These are phyloP conservation scores for Tetramorium bicarinatum DNA, from an alignment of 2,888 invertebrate genomes.

Conservation along the genomic window DNA sequence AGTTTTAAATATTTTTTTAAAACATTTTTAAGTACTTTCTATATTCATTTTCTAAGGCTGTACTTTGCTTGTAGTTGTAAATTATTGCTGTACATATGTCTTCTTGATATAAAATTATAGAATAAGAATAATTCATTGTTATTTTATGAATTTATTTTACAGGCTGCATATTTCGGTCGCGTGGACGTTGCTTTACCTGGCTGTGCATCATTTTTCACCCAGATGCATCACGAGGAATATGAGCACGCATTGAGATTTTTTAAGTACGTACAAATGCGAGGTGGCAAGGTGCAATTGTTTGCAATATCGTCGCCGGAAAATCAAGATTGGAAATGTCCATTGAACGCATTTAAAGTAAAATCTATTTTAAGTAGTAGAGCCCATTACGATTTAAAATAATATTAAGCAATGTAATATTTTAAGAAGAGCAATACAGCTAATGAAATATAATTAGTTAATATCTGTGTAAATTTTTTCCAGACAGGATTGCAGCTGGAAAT, in stretches of 20 bases:
- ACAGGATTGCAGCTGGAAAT: slow-evolving; percentile 78
- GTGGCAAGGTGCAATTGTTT: slow-evolving; percentile 85
- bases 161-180: slow-evolving; percentile 86
- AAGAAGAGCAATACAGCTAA: background rate
- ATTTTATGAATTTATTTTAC: slow-evolving; percentile 12
- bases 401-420: background rate
- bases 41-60: background rate
- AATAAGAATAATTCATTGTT: background rate
- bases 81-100: background rate
- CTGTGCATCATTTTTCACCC: slow-evolving; percentile 85
- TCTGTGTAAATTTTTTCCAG: slow-evolving; percentile 59
- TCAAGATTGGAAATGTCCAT: slow-evolving; percentile 85
- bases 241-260: slow-evolving; percentile 86
- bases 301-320: slow-evolving; percentile 79
- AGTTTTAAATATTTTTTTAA: background rate
- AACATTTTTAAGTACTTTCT: background rate
- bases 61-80: background rate
- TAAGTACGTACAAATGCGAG: slow-evolving; percentile 87
- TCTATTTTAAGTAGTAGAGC: background rate
- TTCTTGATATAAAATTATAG: background rate
- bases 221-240: slow-evolving; percentile 87
- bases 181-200: slow-evolving; percentile 86
- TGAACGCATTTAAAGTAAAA: slow-evolving; percentile 85
- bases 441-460: background rate
- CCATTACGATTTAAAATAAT: background rate